Evolutionary conservation across 2,113 vertebrate species (phyloP).

Genomic region (Pelusios castaneus): DNA sequence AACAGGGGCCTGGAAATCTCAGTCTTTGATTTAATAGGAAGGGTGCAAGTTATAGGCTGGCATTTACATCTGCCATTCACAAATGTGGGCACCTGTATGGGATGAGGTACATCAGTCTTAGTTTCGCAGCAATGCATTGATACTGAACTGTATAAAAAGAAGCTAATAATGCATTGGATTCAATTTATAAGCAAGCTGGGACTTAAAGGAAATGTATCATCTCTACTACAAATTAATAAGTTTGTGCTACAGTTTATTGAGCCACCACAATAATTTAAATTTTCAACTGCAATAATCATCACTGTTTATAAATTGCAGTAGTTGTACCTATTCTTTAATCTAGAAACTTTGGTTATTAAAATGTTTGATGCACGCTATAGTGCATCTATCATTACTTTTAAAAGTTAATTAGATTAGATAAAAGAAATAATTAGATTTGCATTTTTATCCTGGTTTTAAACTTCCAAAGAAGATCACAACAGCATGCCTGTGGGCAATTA

Average conservation of each 20-base stretch:
- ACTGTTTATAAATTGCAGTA: constrained; percentile 64
- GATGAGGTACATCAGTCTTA: not conserved
- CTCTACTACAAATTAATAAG: constrained; percentile 47
- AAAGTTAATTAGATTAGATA: constrained; percentile 84
- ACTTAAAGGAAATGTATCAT: constrained; percentile 25
- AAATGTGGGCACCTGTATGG: not conserved
- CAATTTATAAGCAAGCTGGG: not conserved
- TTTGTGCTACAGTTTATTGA: constrained; percentile 51
- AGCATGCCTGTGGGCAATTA: constrained; percentile 79
- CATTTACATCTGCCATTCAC: not conserved
- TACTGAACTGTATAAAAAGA: not conserved
- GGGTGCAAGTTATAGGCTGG: not conserved
- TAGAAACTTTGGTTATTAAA: constrained; percentile 78
- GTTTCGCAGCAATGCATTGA: not conserved
- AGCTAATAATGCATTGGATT: not conserved
- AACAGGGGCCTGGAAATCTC: accelerated
- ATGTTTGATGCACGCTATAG: constrained; percentile 76
- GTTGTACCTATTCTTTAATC: constrained; percentile 80
- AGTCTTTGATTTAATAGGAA: not conserved
- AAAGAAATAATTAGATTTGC: constrained; percentile 85
- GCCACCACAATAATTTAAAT: constrained; percentile 52
- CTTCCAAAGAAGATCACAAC: constrained; percentile 80
- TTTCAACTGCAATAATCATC: constrained; percentile 58
- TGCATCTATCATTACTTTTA: constrained; percentile 79
- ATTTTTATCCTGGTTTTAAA: constrained; percentile 82